Percentiles rank a stretch among this genome's conserved stretches.
These are phyloP conservation scores for Mythimna albipuncta DNA, from an alignment of 2,888 invertebrate genomes.

Conservation along the genomic window DNA sequence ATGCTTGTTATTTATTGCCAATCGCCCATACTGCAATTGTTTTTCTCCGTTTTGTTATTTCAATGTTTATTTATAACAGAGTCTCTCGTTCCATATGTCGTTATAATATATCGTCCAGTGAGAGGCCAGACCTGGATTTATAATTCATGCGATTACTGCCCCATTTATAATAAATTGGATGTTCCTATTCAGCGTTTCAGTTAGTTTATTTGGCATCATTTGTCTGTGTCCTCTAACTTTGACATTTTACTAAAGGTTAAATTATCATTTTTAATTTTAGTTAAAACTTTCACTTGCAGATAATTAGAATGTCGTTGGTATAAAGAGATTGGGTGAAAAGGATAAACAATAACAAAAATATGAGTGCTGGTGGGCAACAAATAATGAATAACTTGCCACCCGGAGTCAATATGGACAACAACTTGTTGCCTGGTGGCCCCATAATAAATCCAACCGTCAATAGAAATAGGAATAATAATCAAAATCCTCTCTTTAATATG, in stretches of 20 bases:
- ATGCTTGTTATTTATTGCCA: conserved; percentile 44
- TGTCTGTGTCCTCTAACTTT: conserved; percentile 76
- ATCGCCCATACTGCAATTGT: conserved; percentile 39
- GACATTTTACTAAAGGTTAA: conserved; percentile 75
- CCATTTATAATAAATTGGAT: conserved; percentile 33
- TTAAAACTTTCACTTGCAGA: conserved; percentile 81
- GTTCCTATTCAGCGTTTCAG: conserved; percentile 18
- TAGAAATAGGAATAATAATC: conserved; percentile 91
- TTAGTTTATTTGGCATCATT: conserved; percentile 57
- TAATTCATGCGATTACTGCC: conserved; percentile 31
- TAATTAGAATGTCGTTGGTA: conserved; percentile 72
- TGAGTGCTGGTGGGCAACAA: conserved; percentile 84
- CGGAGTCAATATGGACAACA: conserved; percentile 89
- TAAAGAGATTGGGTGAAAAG: conserved; percentile 52
- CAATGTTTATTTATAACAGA: conserved; percentile 24
- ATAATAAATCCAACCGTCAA: conserved; percentile 88
- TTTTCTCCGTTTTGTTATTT: conserved; percentile 34
- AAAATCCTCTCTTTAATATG: conserved; percentile 95
- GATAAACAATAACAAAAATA: conserved; percentile 57
- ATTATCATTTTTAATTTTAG: conserved; percentile 41
- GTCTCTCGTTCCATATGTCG: conserved; percentile 27
- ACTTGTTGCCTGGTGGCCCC: conserved; percentile 89
- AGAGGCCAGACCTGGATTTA: conserved; percentile 19
- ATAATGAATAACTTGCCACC: conserved; percentile 85
- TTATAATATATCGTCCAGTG: conserved; percentile 5